Evolutionary conservation across 2,797 vertebrate genomes (phyloP).

Genomic region (Ciconia nigra): DNA sequence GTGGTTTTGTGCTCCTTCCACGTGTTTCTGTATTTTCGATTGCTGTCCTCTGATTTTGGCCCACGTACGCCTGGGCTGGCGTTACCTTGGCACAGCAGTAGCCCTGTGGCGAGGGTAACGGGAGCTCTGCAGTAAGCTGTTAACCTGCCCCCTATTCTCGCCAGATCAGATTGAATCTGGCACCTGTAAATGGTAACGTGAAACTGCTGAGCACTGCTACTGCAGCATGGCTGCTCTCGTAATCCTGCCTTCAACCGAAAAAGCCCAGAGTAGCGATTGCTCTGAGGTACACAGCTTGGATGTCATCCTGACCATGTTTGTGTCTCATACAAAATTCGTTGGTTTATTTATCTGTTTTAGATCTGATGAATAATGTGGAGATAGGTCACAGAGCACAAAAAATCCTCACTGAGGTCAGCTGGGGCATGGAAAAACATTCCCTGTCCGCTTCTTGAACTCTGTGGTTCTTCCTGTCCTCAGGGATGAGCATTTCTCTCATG

Average conservation of each 20-base stretch:
- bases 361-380: not conserved
- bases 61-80: rapidly evolving
- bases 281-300: not conserved
- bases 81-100: not conserved
- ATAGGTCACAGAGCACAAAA: not conserved
- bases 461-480: not conserved
- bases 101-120: rapidly evolving
- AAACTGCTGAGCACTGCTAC: not conserved
- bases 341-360: not conserved
- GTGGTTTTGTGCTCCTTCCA: not conserved
- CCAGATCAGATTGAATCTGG: rapidly evolving
- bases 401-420: not conserved
- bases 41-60: not conserved
- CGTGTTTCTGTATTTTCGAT: rapidly evolving
- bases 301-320: not conserved
- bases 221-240: rapidly evolving
- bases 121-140: not conserved
- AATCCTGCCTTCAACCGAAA: not conserved
- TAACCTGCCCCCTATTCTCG: not conserved
- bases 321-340: not conserved
- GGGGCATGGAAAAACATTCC: not conserved
- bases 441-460: not conserved
- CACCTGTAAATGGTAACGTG: rapidly evolving
- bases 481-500: rapidly evolving
- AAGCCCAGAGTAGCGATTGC: rapidly evolving